Evolutionary conservation across 2,797 vertebrate species (phyloP), one percentile per base, ranked within the genome.

Genomic region (Trachops cirrhosus): DNA sequence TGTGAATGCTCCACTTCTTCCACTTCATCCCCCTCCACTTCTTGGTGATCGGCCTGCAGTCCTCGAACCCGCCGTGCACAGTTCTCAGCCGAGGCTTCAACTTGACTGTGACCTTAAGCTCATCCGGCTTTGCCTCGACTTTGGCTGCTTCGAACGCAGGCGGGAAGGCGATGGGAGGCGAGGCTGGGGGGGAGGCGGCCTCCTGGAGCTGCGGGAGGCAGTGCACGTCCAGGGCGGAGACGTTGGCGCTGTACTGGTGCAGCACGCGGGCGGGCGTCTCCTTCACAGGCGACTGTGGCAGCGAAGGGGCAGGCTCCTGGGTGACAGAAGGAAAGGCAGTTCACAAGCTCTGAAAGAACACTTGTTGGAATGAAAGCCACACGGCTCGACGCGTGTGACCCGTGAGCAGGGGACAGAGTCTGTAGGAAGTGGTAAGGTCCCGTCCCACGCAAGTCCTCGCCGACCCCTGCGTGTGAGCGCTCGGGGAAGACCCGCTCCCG

Each of bases 181-280:
- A 99, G 0, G 99, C 98, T 0, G 99, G 99, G 0, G 99, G 99
- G 5, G 99, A 99, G 37, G 97, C 97, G 71, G 99, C 99, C 10
- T 99, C 99, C 98, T 99, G 99, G 86, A 99, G 97, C 98, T 99
- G 99, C 32, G 99, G 99, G 96, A 99, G 99, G 91, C 99, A 99
- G 96, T 99, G 99, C 57, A 99, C 99, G 0, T 99, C 99, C 96
- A 99, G 95, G 0, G 99, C 98, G 85, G 99, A 99, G 98, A 99
- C 99, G 98, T 99, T 99, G 99, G 99, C 99, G 96, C 97, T 99
- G 98, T 99, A 99, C 97, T 99, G 99, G 97, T 99, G 99, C 95
- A 99, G 99, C 2, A 98, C 98, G 98, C 99, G 99, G 32, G 98
- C 98, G 0, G 99, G 98, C 84, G 96, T 98, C 95, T 99, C 99